phyloP scores from a whole-genome alignment of 2,797 vertebrate genomes.

The Pogoniulus pusillus region DNA sequence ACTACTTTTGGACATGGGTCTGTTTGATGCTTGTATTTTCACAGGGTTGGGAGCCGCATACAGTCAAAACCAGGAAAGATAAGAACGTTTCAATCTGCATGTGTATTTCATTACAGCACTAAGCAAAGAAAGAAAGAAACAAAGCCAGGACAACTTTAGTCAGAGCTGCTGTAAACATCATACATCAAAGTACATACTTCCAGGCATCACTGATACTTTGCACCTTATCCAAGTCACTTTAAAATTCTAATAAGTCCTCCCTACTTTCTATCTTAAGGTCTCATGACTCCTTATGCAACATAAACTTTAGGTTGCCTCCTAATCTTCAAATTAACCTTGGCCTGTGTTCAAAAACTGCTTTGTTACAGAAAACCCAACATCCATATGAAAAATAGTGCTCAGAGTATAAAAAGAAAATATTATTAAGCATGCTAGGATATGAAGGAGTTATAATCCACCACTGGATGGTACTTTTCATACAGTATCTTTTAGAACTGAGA shows the following conservation, averaged over 20 bases:
- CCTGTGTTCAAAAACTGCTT: neutral
- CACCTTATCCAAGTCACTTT: slow-evolving; percentile 30
- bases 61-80: neutral
- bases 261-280: slow-evolving; percentile 25
- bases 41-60: neutral
- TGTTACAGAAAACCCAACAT: neutral
- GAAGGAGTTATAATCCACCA: neutral
- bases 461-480: neutral
- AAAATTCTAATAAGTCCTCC: slow-evolving; percentile 44
- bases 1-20: neutral
- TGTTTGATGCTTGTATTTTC: neutral
- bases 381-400: neutral
- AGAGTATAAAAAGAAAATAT: neutral
- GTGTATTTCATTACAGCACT: neutral
- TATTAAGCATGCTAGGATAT: neutral
- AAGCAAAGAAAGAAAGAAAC: neutral
- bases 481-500: neutral
- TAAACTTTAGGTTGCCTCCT: slow-evolving; percentile 7
- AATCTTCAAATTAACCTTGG: neutral
- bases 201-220: slow-evolving; percentile 23
- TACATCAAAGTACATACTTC: slow-evolving; percentile 46
- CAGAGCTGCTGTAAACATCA: neutral
- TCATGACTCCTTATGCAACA: slow-evolving; percentile 54
- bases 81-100: neutral
- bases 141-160: slow-evolving; percentile 24